Evolutionary conservation across 2,888 invertebrate genomes (phyloP).

Genomic region (Deilephila porcellus): DNA sequence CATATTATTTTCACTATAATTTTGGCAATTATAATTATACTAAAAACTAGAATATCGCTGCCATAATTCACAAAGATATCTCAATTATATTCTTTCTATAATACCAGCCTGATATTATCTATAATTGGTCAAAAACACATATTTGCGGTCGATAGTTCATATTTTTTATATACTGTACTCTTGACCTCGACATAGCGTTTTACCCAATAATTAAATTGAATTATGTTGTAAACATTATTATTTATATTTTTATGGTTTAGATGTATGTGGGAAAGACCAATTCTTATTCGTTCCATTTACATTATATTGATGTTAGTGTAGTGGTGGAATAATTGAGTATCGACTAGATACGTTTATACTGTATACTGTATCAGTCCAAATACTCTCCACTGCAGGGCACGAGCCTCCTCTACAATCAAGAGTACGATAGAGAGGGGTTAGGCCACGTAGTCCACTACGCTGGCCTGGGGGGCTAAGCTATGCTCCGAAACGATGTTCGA

Average conservation of each 20-base stretch:
- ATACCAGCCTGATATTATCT: not conserved
- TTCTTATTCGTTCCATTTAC: too few species aligned
- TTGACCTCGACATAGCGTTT: not conserved
- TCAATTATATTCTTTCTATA: not conserved
- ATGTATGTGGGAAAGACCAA: not conserved
- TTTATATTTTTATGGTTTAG: not conserved
- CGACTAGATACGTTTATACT: too few species aligned
- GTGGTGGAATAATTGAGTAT: too few species aligned
- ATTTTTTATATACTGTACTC: not conserved
- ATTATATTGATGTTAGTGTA: too few species aligned
- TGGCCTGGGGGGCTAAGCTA: too few species aligned
- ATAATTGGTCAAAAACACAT: not conserved
- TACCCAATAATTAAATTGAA: conserved; percentile 6
- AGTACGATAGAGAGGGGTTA: too few species aligned
- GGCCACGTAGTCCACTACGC: too few species aligned
- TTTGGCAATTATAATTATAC: not conserved
- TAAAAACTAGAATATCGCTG: not conserved
- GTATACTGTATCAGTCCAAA: too few species aligned
- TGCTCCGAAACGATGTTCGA: too few species aligned
- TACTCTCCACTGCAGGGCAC: too few species aligned
- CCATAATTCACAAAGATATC: not conserved
- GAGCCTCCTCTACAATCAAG: too few species aligned
- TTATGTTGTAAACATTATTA: not conserved
- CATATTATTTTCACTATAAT: not conserved
- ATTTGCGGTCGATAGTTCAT: not conserved